A percentile compares a stretch with the other conserved stretches of the same genome.
These are phyloP conservation scores for Troglohyphantes excavatus DNA, from an alignment of 2,888 invertebrate species.

Conservation along the genomic window DNA sequence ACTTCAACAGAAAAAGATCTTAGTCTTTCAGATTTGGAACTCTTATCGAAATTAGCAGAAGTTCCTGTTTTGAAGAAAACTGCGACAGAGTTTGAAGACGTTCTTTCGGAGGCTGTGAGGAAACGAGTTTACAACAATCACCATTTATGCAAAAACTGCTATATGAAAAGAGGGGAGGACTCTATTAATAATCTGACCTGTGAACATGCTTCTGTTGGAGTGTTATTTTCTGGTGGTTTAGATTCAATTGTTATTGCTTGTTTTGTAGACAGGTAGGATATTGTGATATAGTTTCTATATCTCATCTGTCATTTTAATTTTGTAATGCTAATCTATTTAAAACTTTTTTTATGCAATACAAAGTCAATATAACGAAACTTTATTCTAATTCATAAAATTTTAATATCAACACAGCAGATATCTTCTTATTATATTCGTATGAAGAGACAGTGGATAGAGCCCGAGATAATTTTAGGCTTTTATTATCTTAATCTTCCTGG, in stretches of 20 bases:
- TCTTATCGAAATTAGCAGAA: slow-evolving; percentile 34
- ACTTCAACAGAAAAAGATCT: neutral
- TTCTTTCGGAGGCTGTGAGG: slow-evolving; percentile 81
- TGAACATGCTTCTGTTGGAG: slow-evolving; percentile 84
- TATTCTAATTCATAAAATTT: no score
- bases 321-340: no score
- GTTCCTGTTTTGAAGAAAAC: slow-evolving; percentile 10
- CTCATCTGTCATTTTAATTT: no score
- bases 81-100: slow-evolving; percentile 81
- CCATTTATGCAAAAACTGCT: slow-evolving; percentile 81
- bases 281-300: no score
- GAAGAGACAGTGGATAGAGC: no score
- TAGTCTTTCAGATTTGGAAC: neutral
- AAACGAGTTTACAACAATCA: slow-evolving; percentile 81
- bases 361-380: no score
- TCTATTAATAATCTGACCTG: slow-evolving; percentile 27
- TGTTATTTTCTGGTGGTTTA: slow-evolving; percentile 97
- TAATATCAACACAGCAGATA: no score
- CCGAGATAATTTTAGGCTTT: no score
- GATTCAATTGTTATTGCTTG: slow-evolving; percentile 96
- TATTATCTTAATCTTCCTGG: no score
- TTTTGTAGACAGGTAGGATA: slow-evolving; percentile 87
- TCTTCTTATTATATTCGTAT: no score
- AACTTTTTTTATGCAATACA: no score
- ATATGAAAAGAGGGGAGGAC: neutral